Percentiles rank a stretch among this genome's conserved stretches.
Evolutionary conservation across 1,140 invertebrate species (phyloP).

Genomic region (Drosophila trapezifrons): DNA sequence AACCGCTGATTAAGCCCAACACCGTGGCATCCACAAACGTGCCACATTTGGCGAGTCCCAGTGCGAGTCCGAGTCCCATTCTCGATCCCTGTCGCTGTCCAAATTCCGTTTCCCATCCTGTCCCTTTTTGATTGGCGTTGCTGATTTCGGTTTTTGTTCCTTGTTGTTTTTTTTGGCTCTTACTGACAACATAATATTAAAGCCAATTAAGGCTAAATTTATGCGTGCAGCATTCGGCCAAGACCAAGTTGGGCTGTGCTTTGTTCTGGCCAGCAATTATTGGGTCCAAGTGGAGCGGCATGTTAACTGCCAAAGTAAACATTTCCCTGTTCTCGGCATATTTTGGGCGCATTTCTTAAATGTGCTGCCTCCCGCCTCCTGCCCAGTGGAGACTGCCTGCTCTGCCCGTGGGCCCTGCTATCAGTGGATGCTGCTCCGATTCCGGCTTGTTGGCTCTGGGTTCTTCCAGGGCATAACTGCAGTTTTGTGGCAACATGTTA

Average conservation of each 20-base stretch:
- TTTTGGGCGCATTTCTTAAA: slow-evolving; percentile 74
- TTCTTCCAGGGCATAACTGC: slow-evolving; percentile 70
- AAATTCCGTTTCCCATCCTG: slow-evolving; percentile 53
- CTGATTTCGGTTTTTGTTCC: slow-evolving; percentile 61
- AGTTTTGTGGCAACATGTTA: slow-evolving; percentile 78
- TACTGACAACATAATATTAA: slow-evolving; percentile 79
- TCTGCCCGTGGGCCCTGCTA: slow-evolving; percentile 32
- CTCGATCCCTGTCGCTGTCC: slow-evolving; percentile 20
- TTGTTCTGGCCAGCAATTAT: slow-evolving; percentile 64
- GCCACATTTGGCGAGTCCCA: slow-evolving; percentile 70
- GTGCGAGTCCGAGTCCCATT: slow-evolving; percentile 15
- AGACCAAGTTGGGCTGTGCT: slow-evolving; percentile 38
- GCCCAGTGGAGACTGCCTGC: not conserved
- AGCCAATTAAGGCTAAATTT: slow-evolving; percentile 82
- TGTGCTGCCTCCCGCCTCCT: slow-evolving; percentile 35
- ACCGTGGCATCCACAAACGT: slow-evolving; percentile 74
- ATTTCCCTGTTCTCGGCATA: slow-evolving; percentile 78
- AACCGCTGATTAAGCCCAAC: slow-evolving; percentile 77
- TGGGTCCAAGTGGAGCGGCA: slow-evolving; percentile 55
- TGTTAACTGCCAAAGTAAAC: slow-evolving; percentile 79
- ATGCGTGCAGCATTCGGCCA: slow-evolving; percentile 74
- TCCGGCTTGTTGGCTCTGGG: slow-evolving; percentile 36
- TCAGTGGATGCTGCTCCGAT: slow-evolving; percentile 23
- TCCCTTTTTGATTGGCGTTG: slow-evolving; percentile 78
- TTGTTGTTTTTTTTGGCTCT: slow-evolving; percentile 47